Evolutionary conservation across 2,113 vertebrate species (phyloP), one percentile per base, ranked within the genome.

Genomic region (Lagopus muta): DNA sequence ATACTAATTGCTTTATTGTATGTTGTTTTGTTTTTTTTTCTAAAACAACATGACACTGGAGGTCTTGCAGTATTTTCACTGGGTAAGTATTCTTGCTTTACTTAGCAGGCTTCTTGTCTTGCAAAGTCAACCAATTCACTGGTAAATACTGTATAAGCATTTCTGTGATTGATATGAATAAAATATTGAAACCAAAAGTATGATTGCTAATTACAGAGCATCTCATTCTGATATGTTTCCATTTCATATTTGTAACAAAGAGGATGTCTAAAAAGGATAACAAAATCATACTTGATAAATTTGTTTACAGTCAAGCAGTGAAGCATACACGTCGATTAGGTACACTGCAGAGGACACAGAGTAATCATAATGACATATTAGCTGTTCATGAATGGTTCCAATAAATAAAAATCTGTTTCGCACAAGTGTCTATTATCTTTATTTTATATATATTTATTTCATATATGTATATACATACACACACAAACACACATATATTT

Each of bases 231-330:
- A 19, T 6, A n/a, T 83, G 50, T 71, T 88, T 92, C 84, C 75
- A 28, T 94, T 93, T 94, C 19, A 54, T 87, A 89, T 88, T 66
- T 75, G 62, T 55, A 79, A 7, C 36, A 62, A 62, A 76, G 7
- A 55, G 43, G 54, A 88, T 88, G 27, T 67, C 54, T 86, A 76
- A 64, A 93, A 92, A 91, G 62, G 42, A 45, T 50, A 89, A 71
- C 45, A 89, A 45, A 81, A 82, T 60, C 16, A 74, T 80, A 64
- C 30, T 61, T 94, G 91, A 94, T 94, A 95, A 93, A 93, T 92
- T 94, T 96, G 82, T 95, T 97, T 97, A 93, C 77, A 60, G 32
- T 91, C 57, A 86, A 81, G 72, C 48, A 76, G 40, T 42, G 83
- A 92, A 62, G 62, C 30, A 89, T 72, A 62, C 6, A 58, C 30